These are phyloP conservation scores for Corydoras sp. DNA, from an alignment of 2,113 vertebrate species.

Conservation along the genomic window DNA sequence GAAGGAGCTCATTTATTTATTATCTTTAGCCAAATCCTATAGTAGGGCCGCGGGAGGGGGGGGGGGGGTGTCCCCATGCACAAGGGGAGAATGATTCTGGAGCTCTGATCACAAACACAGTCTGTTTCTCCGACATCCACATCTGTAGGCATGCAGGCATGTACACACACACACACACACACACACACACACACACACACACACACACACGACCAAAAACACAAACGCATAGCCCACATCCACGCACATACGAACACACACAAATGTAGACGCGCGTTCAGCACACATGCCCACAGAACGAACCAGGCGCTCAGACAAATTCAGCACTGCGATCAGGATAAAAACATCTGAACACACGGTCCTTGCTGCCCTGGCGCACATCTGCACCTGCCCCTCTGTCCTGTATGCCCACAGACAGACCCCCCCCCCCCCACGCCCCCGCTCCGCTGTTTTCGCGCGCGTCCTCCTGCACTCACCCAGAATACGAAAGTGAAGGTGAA, in stretches of 20 bases:
- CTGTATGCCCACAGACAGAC: not conserved
- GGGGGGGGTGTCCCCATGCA: too few relatives aligned
- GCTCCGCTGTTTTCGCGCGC: not conserved
- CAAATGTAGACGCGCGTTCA: not conserved
- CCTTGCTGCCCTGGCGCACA: not conserved
- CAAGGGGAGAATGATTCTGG: too few relatives aligned
- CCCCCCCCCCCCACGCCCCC: not conserved
- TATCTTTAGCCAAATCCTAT: too few relatives aligned
- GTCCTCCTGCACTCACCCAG: conserved; percentile 75
- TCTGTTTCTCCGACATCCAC: too few relatives aligned
- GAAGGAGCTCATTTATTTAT: too few relatives aligned
- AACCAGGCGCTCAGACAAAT: too few relatives aligned
- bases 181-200: not conserved
- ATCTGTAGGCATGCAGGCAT: not conserved
- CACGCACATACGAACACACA: not conserved
- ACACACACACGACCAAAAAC: not conserved
- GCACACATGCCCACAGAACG: not conserved
- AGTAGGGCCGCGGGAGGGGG: too few relatives aligned
- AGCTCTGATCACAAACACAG: too few relatives aligned
- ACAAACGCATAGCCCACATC: not conserved
- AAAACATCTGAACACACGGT: too few relatives aligned
- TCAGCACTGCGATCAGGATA: too few relatives aligned
- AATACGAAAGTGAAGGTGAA: conserved; percentile 91
- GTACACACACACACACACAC: not conserved
- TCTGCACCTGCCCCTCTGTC: not conserved